Conservation (phyloP, 2,888 invertebrate genomes). For the Cheilosia vulpina region DNA sequence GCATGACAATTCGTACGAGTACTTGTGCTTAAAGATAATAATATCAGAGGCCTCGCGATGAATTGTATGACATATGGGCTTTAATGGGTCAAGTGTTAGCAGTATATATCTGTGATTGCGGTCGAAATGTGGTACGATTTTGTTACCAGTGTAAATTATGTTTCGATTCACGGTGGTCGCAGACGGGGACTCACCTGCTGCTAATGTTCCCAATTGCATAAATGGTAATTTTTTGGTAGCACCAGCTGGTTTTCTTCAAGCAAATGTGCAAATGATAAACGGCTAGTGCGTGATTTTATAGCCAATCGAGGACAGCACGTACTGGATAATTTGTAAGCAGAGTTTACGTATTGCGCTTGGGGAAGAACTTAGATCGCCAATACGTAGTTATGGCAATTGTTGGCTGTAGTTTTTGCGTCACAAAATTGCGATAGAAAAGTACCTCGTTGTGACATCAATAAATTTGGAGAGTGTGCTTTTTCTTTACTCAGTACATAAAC, state of each 20-base stretch:
- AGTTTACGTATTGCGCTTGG: background rate
- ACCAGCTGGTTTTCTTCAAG: background rate
- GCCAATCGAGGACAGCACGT: background rate
- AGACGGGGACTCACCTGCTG: background rate
- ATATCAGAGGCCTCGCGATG: slow-evolving; percentile 31
- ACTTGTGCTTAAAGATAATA: slow-evolving; percentile 43
- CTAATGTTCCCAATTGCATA: background rate
- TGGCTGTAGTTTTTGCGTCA: too few species aligned
- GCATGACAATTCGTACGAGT: background rate
- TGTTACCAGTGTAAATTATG: background rate
- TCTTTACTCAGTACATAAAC: too few species aligned
- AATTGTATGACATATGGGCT: slow-evolving; percentile 23
- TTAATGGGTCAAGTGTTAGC: slow-evolving; percentile 45
- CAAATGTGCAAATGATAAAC: background rate
- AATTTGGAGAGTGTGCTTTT: too few species aligned
- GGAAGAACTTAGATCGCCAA: background rate
- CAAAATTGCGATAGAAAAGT: too few species aligned
- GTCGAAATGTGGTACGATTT: background rate
- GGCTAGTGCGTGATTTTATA: background rate
- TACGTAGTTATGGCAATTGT: too few species aligned
- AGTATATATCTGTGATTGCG: background rate
- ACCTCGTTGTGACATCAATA: too few species aligned
- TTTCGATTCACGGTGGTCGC: background rate
- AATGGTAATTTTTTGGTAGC: background rate
- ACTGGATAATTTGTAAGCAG: background rate